Evolutionary conservation across 2,888 invertebrate genomes (phyloP), one percentile per base, ranked within the genome.

Genomic region (Tipula confusa): DNA sequence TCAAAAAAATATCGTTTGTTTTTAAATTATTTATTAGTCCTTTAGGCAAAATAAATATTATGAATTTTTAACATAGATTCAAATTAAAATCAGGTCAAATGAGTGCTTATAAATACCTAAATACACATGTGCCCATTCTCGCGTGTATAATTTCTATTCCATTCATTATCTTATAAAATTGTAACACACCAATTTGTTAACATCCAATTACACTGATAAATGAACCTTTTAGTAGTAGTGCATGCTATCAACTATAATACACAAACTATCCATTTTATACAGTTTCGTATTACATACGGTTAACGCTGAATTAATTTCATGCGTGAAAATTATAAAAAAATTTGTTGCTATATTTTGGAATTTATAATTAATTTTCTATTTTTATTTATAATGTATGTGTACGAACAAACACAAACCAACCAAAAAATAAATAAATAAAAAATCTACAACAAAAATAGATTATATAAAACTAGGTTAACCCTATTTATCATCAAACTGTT

Each of bases 291-390:
- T 31, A 36, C 11, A 36, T 15, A n/a, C 43, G 24, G 7, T 64
- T 64, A 64, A 64, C 9, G 64, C 64, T 64, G 24, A 64, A 64
- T 24, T 64, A 64, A 64, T 24, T 64, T 64, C 64, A 64, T 64
- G 64, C 64, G 64, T 64, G 64, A 64, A 64, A 18, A 64, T 13
- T 43, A 43, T 43, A 43, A 43, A 4, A 43, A 2, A 43, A n/a
- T 43, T 43, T 43, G 43, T 15, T 43, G 43, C n/a, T n/a, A n/a
- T 64, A 64, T 64, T 64, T 64, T 64, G 64, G 64, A 64, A 64
- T 64, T 18, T 64, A 64, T 64, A 64, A 64, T 64, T 64, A 64
- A 64, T 24, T n/a, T 24, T 64, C 64, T 18, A 64, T 38, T 38
- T 38, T 38, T 38, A 31, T 31, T n/a, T 31, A 31, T 31, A 31